These are phyloP conservation scores for Eristalinus sepulchralis DNA, from an alignment of 2,888 invertebrate genomes.

Conservation along the genomic window DNA sequence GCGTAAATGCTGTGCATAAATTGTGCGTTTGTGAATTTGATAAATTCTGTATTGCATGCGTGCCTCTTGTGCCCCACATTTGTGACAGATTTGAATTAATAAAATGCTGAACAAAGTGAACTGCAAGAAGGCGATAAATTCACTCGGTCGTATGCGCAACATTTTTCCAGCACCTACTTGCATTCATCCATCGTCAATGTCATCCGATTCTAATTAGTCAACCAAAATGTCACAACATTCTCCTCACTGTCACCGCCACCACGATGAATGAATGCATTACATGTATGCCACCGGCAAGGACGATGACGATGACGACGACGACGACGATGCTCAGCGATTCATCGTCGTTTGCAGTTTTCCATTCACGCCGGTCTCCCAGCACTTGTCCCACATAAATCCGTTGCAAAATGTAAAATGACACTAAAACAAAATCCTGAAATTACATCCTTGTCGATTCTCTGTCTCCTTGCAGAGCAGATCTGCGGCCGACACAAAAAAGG, in stretches of 20 bases:
- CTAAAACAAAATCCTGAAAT: conserved; percentile 48
- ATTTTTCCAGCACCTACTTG: neutral
- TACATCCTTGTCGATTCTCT: conserved; percentile 45
- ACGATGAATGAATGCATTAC: conserved; percentile 12
- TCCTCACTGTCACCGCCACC: neutral
- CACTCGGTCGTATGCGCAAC: conserved; percentile 29
- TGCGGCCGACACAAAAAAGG: neutral
- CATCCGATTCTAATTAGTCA: conserved; percentile 12
- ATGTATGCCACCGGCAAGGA: conserved; percentile 3
- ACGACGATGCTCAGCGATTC: conserved; percentile 34
- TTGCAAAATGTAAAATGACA: conserved; percentile 53
- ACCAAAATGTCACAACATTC: conserved; percentile 8
- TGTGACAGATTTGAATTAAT: too few relatives aligned
- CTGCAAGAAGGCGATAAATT: neutral
- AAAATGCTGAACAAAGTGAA: too few relatives aligned
- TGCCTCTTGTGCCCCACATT: neutral
- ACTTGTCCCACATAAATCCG: conserved; percentile 33
- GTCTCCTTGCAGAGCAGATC: conserved; percentile 3
- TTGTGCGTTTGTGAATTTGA: too few relatives aligned
- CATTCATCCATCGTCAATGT: conserved; percentile 2
- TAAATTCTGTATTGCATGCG: neutral
- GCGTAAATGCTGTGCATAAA: neutral
- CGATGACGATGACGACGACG: conserved; percentile 9
- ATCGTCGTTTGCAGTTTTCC: neutral
- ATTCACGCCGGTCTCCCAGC: neutral